phyloP scores from a whole-genome alignment of 2,797 vertebrate species.

The Melanotaenia trifasciata region DNA sequence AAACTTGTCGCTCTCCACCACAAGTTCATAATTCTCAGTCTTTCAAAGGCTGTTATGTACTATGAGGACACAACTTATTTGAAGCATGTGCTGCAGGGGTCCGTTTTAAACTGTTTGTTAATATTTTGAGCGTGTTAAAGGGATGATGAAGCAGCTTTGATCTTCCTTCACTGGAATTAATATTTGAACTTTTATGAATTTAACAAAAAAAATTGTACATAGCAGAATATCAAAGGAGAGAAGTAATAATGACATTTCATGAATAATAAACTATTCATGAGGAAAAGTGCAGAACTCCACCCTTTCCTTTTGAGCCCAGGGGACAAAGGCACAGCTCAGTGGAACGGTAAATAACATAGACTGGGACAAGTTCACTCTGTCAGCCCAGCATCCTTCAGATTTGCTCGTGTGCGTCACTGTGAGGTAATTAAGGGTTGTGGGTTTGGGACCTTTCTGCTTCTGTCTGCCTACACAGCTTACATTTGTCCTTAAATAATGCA shows the following conservation, averaged over 20 bases:
- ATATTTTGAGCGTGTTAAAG: slow-evolving; percentile 44
- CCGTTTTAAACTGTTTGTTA: slow-evolving; percentile 44
- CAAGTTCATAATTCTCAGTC: slow-evolving; percentile 48
- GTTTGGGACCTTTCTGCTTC: slow-evolving; percentile 69
- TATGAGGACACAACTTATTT: slow-evolving; percentile 33
- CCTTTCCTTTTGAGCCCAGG: slow-evolving; percentile 36
- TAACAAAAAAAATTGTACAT: slow-evolving; percentile 29
- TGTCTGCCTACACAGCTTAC: slow-evolving; percentile 77
- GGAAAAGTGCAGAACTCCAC: slow-evolving; percentile 9
- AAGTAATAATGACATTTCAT: slow-evolving; percentile 19
- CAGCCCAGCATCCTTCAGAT: slow-evolving; percentile 57
- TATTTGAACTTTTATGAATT: slow-evolving; percentile 43
- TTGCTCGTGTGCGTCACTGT: slow-evolving; percentile 78
- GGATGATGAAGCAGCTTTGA: slow-evolving; percentile 58
- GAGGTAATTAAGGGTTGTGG: slow-evolving; percentile 83
- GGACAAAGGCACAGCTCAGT: slow-evolving; percentile 33
- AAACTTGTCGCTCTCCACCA: slow-evolving; percentile 46
- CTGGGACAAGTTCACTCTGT: slow-evolving; percentile 55
- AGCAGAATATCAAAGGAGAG: slow-evolving; percentile 22
- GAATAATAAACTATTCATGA: slow-evolving; percentile 42
- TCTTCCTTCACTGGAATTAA: slow-evolving; percentile 41
- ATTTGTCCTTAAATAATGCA: slow-evolving; percentile 72
- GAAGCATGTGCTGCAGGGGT: slow-evolving; percentile 30
- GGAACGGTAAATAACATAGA: slow-evolving; percentile 64
- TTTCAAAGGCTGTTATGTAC: slow-evolving; percentile 31